phyloP scores from a whole-genome alignment of 2,113 vertebrate genomes.

The Eudyptes chrysolophus region DNA sequence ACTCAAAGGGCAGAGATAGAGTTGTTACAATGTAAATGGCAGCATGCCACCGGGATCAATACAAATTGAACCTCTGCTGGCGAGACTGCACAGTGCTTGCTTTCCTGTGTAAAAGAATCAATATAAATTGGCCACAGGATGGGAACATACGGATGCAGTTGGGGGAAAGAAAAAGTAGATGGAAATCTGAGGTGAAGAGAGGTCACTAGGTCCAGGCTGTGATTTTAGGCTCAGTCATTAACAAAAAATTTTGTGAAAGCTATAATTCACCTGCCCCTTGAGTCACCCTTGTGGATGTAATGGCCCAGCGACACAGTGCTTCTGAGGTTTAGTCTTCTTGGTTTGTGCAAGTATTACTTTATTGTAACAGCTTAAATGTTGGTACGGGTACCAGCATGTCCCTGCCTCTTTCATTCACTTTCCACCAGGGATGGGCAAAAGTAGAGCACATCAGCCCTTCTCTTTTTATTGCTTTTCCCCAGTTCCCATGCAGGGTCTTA shows the following conservation, averaged over 20 bases:
- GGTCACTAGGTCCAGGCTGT: not conserved
- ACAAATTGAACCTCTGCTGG: not conserved
- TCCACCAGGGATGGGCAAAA: not conserved
- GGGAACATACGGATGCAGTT: not conserved
- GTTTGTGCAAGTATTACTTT: not conserved
- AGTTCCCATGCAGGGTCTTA: not conserved
- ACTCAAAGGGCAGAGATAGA: not conserved
- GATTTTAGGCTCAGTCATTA: not conserved
- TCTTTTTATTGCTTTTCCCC: not conserved
- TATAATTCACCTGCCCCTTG: not conserved
- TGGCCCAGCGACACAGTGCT: accelerated
- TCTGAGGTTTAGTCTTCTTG: not conserved
- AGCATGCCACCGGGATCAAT: not conserved
- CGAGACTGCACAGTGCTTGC: not conserved
- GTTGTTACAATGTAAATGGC: not conserved
- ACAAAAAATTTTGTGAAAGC: not conserved
- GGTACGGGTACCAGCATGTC: accelerated
- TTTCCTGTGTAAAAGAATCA: not conserved
- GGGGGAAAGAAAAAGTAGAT: not conserved
- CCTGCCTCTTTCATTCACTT: not conserved
- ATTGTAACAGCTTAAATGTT: not conserved
- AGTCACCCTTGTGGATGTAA: not conserved
- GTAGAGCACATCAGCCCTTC: not conserved
- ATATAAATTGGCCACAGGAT: not conserved
- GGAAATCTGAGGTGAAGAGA: not conserved